Conservation (phyloP, 1,140 invertebrate genomes). For the Acromyrmex echinatior region DNA sequence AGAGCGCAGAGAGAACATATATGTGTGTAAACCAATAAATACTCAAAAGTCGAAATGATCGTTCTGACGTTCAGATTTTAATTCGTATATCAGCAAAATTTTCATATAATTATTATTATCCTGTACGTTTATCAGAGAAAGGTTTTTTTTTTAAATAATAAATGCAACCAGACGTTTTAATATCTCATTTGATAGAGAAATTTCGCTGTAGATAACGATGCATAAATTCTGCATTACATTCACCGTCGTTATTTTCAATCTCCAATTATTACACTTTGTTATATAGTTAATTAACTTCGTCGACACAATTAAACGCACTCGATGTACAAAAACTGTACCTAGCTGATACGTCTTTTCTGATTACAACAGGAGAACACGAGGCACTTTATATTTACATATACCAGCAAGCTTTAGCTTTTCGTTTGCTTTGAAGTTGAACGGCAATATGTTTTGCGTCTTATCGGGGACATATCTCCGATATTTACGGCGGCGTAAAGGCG, state of each 20-base stretch:
- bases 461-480: conserved; percentile 61
- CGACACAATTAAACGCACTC: conserved; percentile 39
- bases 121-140: neutral
- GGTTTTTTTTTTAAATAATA: conserved; percentile 9
- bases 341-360: conserved; percentile 54
- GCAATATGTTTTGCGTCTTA: conserved; percentile 58
- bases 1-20: neutral
- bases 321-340: conserved; percentile 58
- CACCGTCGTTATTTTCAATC: neutral
- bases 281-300: conserved; percentile 30
- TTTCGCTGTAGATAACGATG: neutral
- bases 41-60: neutral
- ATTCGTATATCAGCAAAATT: conserved; percentile 13
- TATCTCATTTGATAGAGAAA: neutral
- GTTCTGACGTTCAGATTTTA: neutral
- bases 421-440: conserved; percentile 57
- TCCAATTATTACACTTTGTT: conserved; percentile 36
- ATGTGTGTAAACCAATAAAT: neutral
- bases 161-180: neutral
- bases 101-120: conserved; percentile 6
- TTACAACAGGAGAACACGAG: conserved; percentile 46
- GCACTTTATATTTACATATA: conserved; percentile 52
- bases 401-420: conserved; percentile 56
- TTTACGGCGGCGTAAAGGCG: conserved; percentile 51
- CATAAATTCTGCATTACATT: neutral